These are phyloP conservation scores for Eulemur rufifrons DNA, from an alignment of 2,113 vertebrate genomes.

Conservation along the genomic window DNA sequence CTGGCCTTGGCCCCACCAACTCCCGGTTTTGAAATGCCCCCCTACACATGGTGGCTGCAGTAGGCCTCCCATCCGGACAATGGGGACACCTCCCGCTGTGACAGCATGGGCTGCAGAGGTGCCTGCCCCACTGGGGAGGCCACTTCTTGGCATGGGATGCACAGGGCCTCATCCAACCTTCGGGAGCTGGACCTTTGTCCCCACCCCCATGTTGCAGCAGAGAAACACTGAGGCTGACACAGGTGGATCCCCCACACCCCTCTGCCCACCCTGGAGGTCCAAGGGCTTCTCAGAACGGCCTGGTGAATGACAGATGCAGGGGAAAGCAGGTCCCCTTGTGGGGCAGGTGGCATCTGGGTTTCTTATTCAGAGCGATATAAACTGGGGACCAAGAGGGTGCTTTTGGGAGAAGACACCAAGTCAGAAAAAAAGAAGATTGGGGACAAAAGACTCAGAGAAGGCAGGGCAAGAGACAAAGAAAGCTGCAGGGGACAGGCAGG, in stretches of 20 bases:
- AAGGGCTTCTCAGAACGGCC: not conserved
- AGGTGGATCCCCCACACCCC: not conserved
- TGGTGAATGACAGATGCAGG: not conserved
- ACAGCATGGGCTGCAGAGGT: not conserved
- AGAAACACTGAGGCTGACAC: not conserved
- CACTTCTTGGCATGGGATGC: not conserved
- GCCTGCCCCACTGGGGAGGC: accelerated
- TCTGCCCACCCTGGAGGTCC: not conserved
- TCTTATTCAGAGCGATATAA: no score
- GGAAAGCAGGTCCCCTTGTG: not conserved
- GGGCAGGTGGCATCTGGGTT: not conserved
- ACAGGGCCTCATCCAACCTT: not conserved
- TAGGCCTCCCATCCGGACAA: not conserved
- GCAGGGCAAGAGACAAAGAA: not conserved
- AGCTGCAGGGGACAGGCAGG: not conserved
- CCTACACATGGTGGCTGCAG: not conserved
- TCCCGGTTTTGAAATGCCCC: not conserved
- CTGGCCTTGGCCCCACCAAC: not conserved
- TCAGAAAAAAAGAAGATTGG: not conserved
- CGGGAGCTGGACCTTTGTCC: not conserved
- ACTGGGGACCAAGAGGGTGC: not conserved
- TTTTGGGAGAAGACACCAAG: not conserved
- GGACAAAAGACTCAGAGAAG: not conserved
- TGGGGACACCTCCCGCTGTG: not conserved
- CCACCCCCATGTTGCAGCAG: no score